Evolutionary conservation across 2,797 vertebrate species (phyloP).

Genomic region (Cynodonichthys magdalenae): DNA sequence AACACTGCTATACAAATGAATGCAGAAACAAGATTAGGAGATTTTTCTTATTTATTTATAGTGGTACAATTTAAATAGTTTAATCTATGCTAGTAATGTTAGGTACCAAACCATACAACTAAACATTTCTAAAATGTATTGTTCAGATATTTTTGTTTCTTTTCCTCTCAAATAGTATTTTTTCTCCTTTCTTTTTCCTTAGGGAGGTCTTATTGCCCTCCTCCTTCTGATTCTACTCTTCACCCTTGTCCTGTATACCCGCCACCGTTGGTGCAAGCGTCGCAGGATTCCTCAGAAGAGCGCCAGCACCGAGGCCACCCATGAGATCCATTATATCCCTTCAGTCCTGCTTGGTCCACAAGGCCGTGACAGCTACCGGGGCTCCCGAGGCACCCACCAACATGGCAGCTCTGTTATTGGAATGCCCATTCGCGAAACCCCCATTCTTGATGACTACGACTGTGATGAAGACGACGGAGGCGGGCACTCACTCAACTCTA

Average conservation of each 20-base stretch:
- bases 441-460: conserved; percentile 96
- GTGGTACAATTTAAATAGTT: too few relatives aligned
- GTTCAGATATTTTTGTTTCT: neutral
- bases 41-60: too few relatives aligned
- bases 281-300: conserved; percentile 95
- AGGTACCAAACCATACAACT: neutral
- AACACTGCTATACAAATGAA: too few relatives aligned
- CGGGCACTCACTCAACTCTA: conserved; percentile 71
- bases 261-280: conserved; percentile 94
- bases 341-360: conserved; percentile 94
- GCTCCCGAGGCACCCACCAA: conserved; percentile 82
- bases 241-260: conserved; percentile 93
- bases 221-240: conserved; percentile 95
- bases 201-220: conserved; percentile 96
- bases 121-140: neutral
- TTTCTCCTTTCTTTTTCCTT: conserved; percentile 21
- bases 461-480: conserved; percentile 88
- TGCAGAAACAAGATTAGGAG: too few relatives aligned
- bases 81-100: too few relatives aligned
- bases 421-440: conserved; percentile 95
- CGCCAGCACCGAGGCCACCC: conserved; percentile 96
- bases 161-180: conserved; percentile 3
- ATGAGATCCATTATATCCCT: conserved; percentile 99
- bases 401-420: conserved; percentile 93
- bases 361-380: conserved; percentile 90